phyloP scores from a whole-genome alignment of 2,888 invertebrate species.

The Hetaerina titia region DNA sequence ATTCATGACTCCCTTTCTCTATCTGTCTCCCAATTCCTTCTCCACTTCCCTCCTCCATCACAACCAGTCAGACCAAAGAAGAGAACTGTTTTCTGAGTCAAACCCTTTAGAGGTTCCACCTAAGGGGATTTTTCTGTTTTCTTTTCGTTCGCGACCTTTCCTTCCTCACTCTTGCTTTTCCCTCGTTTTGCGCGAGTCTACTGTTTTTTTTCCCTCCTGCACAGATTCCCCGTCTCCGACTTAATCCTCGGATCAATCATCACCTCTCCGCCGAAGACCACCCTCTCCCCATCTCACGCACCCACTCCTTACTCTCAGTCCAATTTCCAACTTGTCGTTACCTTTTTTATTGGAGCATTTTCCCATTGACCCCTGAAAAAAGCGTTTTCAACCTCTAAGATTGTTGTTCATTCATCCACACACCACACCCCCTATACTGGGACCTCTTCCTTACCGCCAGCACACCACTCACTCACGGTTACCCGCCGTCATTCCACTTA shows the following conservation, averaged over 20 bases:
- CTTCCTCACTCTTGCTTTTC: background rate
- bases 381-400: background rate
- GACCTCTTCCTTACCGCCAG: background rate
- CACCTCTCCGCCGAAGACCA: background rate
- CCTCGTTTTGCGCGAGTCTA: background rate
- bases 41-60: background rate
- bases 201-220: background rate
- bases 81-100: background rate
- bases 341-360: constrained; percentile 1
- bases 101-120: background rate
- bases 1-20: constrained; percentile 36
- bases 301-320: background rate
- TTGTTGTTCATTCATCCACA: background rate
- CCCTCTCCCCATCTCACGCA: background rate
- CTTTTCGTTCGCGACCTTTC: background rate
- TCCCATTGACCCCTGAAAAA: constrained; percentile 33
- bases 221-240: background rate
- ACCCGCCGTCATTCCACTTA: no score
- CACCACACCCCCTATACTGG: background rate
- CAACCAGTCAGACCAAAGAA: background rate
- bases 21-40: background rate
- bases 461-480: no score
- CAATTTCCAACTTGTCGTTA: constrained; percentile 14
- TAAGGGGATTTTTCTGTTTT: background rate
- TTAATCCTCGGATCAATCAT: constrained; percentile 26